Evolutionary conservation across 64 coral and sea anemone genomes (phyloP).

Genomic region (Catalaphyllia jardinei): DNA sequence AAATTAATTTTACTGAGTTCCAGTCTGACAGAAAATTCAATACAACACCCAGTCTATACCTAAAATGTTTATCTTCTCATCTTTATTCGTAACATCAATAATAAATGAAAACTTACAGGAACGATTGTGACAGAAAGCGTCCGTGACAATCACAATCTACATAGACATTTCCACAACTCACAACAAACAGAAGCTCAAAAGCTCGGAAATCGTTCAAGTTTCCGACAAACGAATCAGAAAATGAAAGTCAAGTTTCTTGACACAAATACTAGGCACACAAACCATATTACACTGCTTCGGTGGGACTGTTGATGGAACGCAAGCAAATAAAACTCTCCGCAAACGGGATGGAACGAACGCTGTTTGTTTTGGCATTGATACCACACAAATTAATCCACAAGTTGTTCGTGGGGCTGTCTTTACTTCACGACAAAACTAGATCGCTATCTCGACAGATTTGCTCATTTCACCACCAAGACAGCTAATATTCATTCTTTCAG

Average conservation of each 20-base stretch:
- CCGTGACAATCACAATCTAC: background rate
- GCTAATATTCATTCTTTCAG: background rate
- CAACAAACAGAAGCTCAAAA: background rate
- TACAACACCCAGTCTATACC: too few species aligned
- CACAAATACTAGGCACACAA: background rate
- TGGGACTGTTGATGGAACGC: background rate
- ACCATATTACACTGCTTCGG: background rate
- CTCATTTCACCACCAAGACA: background rate
- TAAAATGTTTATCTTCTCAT: background rate
- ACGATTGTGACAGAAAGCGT: background rate
- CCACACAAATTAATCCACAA: background rate
- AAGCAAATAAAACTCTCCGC: background rate
- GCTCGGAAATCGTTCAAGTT: constrained; percentile 19
- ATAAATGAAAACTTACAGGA: background rate
- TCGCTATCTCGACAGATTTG: background rate
- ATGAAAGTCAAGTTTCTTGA: background rate
- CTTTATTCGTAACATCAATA: background rate
- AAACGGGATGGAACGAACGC: background rate
- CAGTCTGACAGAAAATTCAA: background rate
- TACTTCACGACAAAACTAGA: background rate
- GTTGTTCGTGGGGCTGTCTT: background rate
- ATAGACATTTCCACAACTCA: background rate
- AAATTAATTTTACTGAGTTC: background rate
- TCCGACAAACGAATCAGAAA: background rate
- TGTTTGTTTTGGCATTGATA: constrained; percentile 11